phyloP scores from a whole-genome alignment of 2,797 vertebrate genomes.

The Hapalemur alaotrensis region DNA sequence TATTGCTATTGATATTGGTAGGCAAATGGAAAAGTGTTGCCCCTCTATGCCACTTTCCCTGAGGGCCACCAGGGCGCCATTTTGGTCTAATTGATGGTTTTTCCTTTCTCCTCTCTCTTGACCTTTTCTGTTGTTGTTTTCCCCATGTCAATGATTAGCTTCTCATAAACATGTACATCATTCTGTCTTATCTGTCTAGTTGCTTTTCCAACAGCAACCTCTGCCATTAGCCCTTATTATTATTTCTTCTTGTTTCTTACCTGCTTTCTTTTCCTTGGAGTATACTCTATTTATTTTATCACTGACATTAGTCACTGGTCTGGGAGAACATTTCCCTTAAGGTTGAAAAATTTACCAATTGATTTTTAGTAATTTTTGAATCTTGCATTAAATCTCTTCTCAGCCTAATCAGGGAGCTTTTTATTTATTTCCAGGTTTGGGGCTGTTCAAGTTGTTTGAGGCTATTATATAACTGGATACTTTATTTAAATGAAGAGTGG shows the following conservation, averaged over 20 bases:
- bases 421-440: background rate
- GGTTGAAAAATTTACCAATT: background rate
- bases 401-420: background rate
- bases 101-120: background rate
- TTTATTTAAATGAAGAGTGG: background rate
- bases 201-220: background rate
- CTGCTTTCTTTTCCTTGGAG: background rate
- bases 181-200: too few relatives aligned
- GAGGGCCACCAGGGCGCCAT: background rate
- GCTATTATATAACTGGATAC: background rate
- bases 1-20: too few relatives aligned
- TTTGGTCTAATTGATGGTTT: background rate
- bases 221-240: too few relatives aligned
- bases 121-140: background rate
- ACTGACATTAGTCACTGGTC: background rate
- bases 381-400: background rate
- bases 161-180: background rate
- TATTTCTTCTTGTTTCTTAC: too few relatives aligned
- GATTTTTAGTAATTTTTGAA: background rate
- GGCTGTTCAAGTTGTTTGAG: background rate
- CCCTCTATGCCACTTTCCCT: rapidly evolving
- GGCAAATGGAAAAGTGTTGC: background rate
- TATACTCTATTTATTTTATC: background rate
- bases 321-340: background rate
- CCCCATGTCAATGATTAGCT: background rate